Evolutionary conservation across 2,797 vertebrate genomes (phyloP), one percentile per base, ranked within the genome.

Genomic region (Bradypus variegatus): DNA sequence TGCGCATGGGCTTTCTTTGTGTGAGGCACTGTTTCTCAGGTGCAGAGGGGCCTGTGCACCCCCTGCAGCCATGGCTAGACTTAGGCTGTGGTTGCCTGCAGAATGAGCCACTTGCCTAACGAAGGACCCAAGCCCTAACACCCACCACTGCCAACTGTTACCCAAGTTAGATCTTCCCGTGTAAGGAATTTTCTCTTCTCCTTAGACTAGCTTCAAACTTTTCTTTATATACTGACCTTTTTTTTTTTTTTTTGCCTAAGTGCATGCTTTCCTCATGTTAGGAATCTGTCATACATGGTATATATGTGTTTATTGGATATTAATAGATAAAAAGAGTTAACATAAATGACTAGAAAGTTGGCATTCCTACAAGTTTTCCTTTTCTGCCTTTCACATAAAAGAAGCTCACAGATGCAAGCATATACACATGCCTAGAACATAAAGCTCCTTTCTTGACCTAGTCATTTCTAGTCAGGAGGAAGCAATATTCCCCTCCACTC

Each of bases 361-460:
- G 16, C 25, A 45, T 78, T 75, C n/a, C 64, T 77, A 8, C 27
- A 9, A 58, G 18, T 23, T 10, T 60, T 38, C 64, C 48, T 75
- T 83, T 87, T 82, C 76, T 81, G 23, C 64, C n/a, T 76, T 64
- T 79, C 91, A 79, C 89, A 83, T 73, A 88, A 60, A 85, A 58
- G 53, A 83, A 67, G 36, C 45, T 23, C 41, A 78, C 86, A 93
- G 72, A 53, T 23, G 13, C 25, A 15, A 48, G 27, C 11, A 41
- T 10, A 23, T 27, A 21, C 19, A 21, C 38, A 21, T 27, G 33
- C 19, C 25, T 11, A 33, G 84, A 18, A 21, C n/a, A 4, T 6
- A 60, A 82, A 83, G 16, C 55, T 53, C 25, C 38, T 79, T n/a
- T 62, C 16, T 53, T n/a, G 27, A 73, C 60, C 76, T 16, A 25